These are phyloP conservation scores for Agrilus planipennis DNA, from an alignment of 1,140 invertebrate genomes.

Conservation along the genomic window DNA sequence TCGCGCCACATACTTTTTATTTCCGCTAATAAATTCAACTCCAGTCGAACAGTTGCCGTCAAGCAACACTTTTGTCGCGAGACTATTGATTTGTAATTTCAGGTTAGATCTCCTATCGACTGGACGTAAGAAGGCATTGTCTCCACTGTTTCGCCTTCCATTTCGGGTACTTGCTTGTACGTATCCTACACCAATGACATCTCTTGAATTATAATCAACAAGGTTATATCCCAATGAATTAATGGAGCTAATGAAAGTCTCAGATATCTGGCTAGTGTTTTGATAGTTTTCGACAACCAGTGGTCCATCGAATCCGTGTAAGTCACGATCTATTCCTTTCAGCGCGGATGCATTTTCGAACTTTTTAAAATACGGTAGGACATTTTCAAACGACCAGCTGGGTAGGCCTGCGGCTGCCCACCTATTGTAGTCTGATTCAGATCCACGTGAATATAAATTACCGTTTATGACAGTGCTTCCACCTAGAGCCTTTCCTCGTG, in stretches of 20 bases:
- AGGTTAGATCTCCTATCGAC: slow-evolving; percentile 67
- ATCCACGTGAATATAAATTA: neutral
- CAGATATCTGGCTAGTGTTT: neutral
- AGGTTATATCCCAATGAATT: slow-evolving; percentile 37
- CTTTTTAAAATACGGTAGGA: neutral
- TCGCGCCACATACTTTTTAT: slow-evolving; percentile 50
- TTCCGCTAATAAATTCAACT: slow-evolving; percentile 64
- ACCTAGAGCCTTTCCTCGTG: neutral
- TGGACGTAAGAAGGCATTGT: slow-evolving; percentile 76
- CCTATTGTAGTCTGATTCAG: neutral
- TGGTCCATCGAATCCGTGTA: neutral
- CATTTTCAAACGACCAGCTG: neutral
- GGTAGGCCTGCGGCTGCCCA: neutral
- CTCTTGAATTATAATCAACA: slow-evolving; percentile 39
- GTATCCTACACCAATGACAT: slow-evolving; percentile 21
- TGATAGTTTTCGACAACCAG: neutral
- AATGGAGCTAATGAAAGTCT: neutral
- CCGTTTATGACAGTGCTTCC: neutral
- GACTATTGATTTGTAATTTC: slow-evolving; percentile 67
- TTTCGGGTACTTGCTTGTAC: slow-evolving; percentile 13
- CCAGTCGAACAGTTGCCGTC: slow-evolving; percentile 51
- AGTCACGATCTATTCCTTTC: neutral
- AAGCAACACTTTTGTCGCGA: slow-evolving; percentile 70
- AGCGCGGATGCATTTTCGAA: neutral
- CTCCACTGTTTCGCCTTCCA: slow-evolving; percentile 67